A percentile compares a stretch with the other conserved stretches of the same genome.
These are phyloP conservation scores for Drosophila sp. DNA, from an alignment of 1,140 invertebrate genomes.

Conservation along the genomic window DNA sequence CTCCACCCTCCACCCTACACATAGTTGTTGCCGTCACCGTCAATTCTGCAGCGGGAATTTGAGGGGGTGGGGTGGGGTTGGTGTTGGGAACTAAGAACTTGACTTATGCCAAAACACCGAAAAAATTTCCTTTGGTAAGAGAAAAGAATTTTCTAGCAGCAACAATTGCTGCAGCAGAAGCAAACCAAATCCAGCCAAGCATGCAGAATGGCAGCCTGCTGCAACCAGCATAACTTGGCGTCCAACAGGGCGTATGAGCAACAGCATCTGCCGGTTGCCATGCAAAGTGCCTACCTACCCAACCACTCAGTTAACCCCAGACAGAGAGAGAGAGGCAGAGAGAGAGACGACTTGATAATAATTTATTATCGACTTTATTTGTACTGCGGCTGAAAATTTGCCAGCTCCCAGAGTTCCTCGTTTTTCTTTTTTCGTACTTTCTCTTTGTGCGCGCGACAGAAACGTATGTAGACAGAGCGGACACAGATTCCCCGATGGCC, in stretches of 20 bases:
- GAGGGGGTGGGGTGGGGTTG: too few relatives aligned
- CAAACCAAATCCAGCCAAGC: conserved; percentile 55
- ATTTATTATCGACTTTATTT: conserved; percentile 72
- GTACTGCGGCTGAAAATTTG: conserved; percentile 32
- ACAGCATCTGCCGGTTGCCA: conserved; percentile 55
- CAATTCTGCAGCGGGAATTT: too few relatives aligned
- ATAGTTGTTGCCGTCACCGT: too few relatives aligned
- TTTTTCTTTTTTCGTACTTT: conserved; percentile 13
- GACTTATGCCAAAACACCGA: conserved; percentile 72
- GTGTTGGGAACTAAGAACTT: conserved; percentile 45
- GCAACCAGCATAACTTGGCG: conserved; percentile 47
- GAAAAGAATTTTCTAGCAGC: conserved; percentile 43
- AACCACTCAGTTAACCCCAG: conserved; percentile 20
- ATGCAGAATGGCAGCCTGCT: conserved; percentile 57
- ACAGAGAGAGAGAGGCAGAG: conserved; percentile 20
- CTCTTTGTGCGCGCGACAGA: conserved; percentile 42
- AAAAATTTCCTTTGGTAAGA: conserved; percentile 65
- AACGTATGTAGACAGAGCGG: conserved; percentile 47
- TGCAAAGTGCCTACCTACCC: conserved; percentile 49
- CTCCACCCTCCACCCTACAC: too few relatives aligned
- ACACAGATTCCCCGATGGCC: conserved; percentile 61
- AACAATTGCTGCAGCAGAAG: conserved; percentile 33
- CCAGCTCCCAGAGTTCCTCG: neutral
- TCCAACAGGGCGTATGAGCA: conserved; percentile 73
- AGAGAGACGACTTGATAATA: conserved; percentile 75